Conservation (phyloP, 1,140 invertebrate species). For the Eurosta solidaginis region DNA sequence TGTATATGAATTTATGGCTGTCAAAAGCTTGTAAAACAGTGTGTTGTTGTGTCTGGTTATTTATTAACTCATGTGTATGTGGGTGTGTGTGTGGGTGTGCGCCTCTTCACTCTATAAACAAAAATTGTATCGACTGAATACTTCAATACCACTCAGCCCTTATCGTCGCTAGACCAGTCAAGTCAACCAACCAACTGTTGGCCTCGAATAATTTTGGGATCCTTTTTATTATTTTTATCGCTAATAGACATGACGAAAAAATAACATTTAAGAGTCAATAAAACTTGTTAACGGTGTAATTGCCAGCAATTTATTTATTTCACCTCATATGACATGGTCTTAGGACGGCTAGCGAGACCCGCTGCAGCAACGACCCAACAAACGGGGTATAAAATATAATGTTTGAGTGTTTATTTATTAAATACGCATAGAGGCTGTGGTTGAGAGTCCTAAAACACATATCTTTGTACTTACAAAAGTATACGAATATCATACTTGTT, state of each 20-base stretch:
- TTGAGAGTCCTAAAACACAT: too few species aligned
- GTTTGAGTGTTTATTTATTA: too few species aligned
- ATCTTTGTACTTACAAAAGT: too few species aligned
- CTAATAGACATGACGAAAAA: slow-evolving; percentile 39
- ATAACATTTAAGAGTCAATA: slow-evolving; percentile 43
- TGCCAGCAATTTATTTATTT: slow-evolving; percentile 41
- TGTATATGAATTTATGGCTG: too few species aligned
- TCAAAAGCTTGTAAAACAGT: too few species aligned
- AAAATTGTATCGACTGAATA: not conserved
- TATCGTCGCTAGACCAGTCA: not conserved
- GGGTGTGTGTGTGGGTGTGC: not conserved
- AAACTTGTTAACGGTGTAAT: slow-evolving; percentile 43
- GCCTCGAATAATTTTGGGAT: not conserved
- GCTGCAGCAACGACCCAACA: not conserved
- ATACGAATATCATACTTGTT: too few species aligned
- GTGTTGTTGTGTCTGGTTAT: not conserved
- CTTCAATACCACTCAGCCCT: not conserved
- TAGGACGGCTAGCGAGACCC: not conserved
- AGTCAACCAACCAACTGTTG: not conserved
- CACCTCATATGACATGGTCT: slow-evolving; percentile 31
- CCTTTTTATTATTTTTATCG: slow-evolving; percentile 15
- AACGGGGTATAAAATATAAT: too few species aligned
- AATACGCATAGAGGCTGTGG: too few species aligned
- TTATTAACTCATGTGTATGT: not conserved
- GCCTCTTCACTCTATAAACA: slow-evolving; percentile 6